These are phyloP conservation scores for Eira barbara DNA, from an alignment of 2,113 vertebrate species.

Conservation along the genomic window DNA sequence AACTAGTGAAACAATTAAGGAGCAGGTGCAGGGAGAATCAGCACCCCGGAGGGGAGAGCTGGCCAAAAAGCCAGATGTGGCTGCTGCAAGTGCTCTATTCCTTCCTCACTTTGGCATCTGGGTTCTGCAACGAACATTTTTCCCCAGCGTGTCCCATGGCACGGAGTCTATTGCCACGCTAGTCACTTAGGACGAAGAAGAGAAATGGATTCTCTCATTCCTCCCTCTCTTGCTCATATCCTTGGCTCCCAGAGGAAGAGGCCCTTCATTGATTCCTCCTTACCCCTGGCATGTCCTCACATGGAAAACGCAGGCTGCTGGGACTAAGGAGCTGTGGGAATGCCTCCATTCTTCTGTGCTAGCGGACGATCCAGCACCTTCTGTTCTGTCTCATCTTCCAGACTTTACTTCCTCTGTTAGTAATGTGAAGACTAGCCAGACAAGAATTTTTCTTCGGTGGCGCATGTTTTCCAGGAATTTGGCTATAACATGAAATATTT, in stretches of 20 bases:
- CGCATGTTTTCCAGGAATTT: neutral
- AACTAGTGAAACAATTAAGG: slow-evolving; percentile 34
- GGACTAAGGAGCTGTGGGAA: neutral
- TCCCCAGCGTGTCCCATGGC: slow-evolving; percentile 8
- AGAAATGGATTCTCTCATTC: slow-evolving; percentile 12
- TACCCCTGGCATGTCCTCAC: neutral
- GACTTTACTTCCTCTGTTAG: neutral
- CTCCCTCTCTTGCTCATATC: neutral
- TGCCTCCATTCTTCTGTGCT: neutral
- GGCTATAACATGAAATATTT: neutral
- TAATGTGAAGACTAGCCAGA: neutral
- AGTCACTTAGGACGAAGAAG: slow-evolving; percentile 1
- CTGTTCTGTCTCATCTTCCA: neutral
- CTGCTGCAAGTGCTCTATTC: slow-evolving; percentile 57
- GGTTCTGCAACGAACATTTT: slow-evolving; percentile 63
- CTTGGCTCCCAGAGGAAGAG: neutral
- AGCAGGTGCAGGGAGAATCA: slow-evolving; percentile 65
- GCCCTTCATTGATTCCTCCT: neutral
- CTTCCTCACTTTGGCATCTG: slow-evolving; percentile 74
- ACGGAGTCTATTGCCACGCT: slow-evolving; percentile 36
- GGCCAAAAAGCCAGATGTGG: slow-evolving; percentile 82
- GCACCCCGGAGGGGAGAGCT: slow-evolving; percentile 46
- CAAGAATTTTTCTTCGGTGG: neutral
- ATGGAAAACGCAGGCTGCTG: neutral
- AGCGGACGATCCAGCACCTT: neutral